Evolutionary conservation across 53 echinoderm and acorn worm genomes (phyloP).

Genomic region (Echinarachnius parma): DNA sequence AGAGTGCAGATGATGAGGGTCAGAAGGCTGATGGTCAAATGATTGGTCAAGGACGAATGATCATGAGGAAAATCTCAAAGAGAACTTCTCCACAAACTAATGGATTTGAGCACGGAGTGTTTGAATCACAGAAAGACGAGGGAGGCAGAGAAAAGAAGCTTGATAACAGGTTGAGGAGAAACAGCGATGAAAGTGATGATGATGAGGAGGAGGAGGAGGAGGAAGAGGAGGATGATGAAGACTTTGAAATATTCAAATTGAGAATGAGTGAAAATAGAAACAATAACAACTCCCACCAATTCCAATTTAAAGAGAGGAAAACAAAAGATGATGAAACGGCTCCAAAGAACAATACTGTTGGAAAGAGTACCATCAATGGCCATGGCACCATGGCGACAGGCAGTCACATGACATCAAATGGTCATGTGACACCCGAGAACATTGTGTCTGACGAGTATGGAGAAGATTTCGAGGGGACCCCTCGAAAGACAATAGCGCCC

Average conservation of each 20-base stretch:
- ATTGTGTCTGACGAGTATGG: background rate
- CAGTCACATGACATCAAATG: constrained; percentile 1
- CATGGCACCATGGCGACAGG: too few species aligned
- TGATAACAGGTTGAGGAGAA: too few species aligned
- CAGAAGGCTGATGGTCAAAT: background rate
- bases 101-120: background rate
- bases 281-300: constrained; percentile 10
- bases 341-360: too few species aligned
- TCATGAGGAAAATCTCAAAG: constrained; percentile 33
- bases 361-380: too few species aligned
- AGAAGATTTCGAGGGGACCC: constrained; percentile 28
- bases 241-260: constrained; percentile 37
- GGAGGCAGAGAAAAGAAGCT: too few species aligned
- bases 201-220: constrained; percentile 29
- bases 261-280: constrained; percentile 16
- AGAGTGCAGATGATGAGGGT: background rate
- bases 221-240: constrained; percentile 45
- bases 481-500: constrained; percentile 10
- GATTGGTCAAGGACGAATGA: background rate
- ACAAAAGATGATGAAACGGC: too few species aligned
- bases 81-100: background rate
- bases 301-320: background rate
- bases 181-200: constrained; percentile 7
- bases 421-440: background rate
- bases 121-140: constrained; percentile 14